Evolutionary conservation across 2,888 invertebrate genomes (phyloP).

Genomic region (Litoditis marina): DNA sequence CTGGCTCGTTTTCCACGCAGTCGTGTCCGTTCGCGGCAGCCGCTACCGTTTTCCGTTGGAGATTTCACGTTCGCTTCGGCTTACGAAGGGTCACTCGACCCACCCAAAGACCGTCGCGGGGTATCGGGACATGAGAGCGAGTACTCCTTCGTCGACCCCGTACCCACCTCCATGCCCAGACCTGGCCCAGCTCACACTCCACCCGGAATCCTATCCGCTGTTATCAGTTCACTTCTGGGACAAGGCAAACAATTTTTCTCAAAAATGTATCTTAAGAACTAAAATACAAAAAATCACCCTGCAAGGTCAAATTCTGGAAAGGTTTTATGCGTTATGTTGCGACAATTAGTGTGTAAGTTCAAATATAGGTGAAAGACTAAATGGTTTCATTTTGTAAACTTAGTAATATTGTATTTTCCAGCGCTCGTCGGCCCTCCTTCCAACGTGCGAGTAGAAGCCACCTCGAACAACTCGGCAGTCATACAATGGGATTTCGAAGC

Average conservation of each 20-base stretch:
- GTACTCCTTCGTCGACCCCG: slow-evolving; percentile 10
- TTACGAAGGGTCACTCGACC: neutral
- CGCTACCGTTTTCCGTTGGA: slow-evolving; percentile 10
- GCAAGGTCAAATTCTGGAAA: no score
- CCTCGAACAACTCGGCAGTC: slow-evolving; percentile 56
- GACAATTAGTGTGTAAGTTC: no score
- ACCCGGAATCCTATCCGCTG: slow-evolving; percentile 34
- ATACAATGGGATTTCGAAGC: slow-evolving; percentile 60
- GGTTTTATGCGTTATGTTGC: no score
- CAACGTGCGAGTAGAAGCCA: slow-evolving; percentile 57
- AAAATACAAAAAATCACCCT: no score
- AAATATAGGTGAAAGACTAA: no score
- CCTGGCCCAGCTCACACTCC: neutral
- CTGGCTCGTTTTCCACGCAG: no score
- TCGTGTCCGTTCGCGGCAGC: slow-evolving; percentile 10
- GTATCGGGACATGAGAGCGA: no score
- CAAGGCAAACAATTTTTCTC: slow-evolving; percentile 1
- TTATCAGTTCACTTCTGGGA: slow-evolving; percentile 35
- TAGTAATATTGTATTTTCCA: no score
- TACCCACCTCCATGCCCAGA: slow-evolving; percentile 13
- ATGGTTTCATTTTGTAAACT: no score
- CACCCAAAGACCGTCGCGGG: slow-evolving; percentile 7
- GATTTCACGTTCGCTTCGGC: no score
- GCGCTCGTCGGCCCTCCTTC: slow-evolving; percentile 59
- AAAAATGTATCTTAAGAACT: no score